Base-by-base conservation (phyloP, 2,888 invertebrate species). In the Stenotaenia linearis region DNA sequence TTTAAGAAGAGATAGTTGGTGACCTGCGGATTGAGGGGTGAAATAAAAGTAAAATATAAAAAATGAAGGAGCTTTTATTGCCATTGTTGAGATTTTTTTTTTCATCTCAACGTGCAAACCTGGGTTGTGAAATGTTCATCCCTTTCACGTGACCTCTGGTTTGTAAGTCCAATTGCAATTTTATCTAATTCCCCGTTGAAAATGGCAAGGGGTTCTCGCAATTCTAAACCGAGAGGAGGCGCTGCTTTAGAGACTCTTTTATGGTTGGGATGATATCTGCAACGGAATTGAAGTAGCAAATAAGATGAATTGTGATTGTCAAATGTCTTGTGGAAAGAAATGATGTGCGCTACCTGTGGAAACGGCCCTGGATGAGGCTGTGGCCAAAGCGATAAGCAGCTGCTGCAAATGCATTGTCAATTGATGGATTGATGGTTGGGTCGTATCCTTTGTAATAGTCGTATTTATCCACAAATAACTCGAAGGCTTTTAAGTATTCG, bases 361-460 rank as follows among this genome's bases (percentile, higher is more conserved):
- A 79, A 12, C 75, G 35, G 2, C 79, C 79, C 28, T 79, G 79
- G 18, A 79, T 79, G 23, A 79, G 75, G 28, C 79, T 83, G 82
- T 85, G 85, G 78, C 85, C 85, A 75, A 84, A 84, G 25, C 85
- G 82, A 80, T 83, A 85, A 1, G 85, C 85, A 25, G 85, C 85
- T 0, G 84, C 79, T 7, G 83, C 82, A 80, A 85, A 85, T 7
- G 82, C 83, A 75, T 84, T 84, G 0, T 83, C 81, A 21, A 85
- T 83, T 6, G 82, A 80, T 0, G 84, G 83, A 80, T 84, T 83
- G 18, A 84, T 77, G 21, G 77, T 75, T 5, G 81, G 78, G 50
- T 83, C 79, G 32, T 83, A 83, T 18, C 78, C 80, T 35, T 82
- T 79, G 61, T 81, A 84, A 80, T 82, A 83, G 0, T 84, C 85